These are phyloP conservation scores for Electrona antarctica DNA, from an alignment of 2,113 vertebrate genomes.

Conservation along the genomic window DNA sequence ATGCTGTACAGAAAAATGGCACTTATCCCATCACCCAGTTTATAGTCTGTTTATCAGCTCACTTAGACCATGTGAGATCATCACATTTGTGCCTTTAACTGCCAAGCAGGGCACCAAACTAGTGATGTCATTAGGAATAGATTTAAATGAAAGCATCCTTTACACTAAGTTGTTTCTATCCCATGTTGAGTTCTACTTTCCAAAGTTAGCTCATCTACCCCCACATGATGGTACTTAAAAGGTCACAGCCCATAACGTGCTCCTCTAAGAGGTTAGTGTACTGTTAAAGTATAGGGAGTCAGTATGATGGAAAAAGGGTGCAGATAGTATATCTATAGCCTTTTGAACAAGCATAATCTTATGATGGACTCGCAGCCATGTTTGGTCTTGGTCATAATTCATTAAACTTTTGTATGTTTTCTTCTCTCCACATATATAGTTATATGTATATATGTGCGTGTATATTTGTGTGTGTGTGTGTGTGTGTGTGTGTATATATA, in stretches of 20 bases:
- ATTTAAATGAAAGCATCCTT: constrained; percentile 32
- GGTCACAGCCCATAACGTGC: constrained; percentile 25
- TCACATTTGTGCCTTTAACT: constrained; percentile 78
- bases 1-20: constrained; percentile 66
- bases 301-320: constrained; percentile 11
- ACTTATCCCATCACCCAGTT: constrained; percentile 64
- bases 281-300: constrained; percentile 41
- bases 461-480: no score
- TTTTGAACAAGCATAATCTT: constrained; percentile 24
- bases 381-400: constrained; percentile 52
- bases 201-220: constrained; percentile 26
- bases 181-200: constrained; percentile 13
- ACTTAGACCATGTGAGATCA: constrained; percentile 65
- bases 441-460: no score
- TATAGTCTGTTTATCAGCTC: constrained; percentile 53
- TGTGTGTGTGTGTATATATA: no score
- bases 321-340: neutral
- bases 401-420: constrained; percentile 23
- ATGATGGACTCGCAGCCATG: constrained; percentile 46
- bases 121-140: constrained; percentile 67
- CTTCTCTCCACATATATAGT: neutral
- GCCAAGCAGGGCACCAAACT: constrained; percentile 79
- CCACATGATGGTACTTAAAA: constrained; percentile 52
- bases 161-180: constrained; percentile 20
- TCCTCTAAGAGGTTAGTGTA: constrained; percentile 41